Evolutionary conservation across 2,113 vertebrate species (phyloP).

Genomic region (Siniperca knerii): DNA sequence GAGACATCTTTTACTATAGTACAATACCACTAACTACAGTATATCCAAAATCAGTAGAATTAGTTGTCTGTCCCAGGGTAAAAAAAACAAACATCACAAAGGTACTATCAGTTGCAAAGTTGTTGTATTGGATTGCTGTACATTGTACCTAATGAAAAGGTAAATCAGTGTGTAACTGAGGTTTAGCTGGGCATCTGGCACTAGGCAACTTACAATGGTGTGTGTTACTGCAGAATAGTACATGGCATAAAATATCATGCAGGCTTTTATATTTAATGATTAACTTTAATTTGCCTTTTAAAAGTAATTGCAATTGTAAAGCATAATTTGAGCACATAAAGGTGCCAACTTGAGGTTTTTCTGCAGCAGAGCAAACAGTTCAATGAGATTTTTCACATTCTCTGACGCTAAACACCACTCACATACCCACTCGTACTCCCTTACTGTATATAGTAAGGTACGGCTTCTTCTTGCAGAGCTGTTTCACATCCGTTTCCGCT

Average conservation of each 20-base stretch:
- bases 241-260: background rate
- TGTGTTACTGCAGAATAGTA: background rate
- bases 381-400: slow-evolving; percentile 11
- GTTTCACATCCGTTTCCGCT: slow-evolving; percentile 70
- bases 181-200: no score
- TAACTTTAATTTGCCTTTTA: background rate
- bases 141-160: background rate
- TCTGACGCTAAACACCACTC: background rate
- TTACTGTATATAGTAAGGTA: slow-evolving; percentile 33
- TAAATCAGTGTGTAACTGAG: background rate
- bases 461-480: slow-evolving; percentile 47
- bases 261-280: background rate
- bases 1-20: background rate
- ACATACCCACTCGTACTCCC: background rate
- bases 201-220: no score
- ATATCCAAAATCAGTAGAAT: no score
- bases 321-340: background rate
- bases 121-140: no score
- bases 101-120: no score
- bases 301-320: background rate
- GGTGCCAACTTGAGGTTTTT: background rate
- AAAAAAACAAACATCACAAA: no score
- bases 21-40: background rate
- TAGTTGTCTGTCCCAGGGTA: background rate
- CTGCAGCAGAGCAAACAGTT: slow-evolving; percentile 1